Percentiles rank a stretch among this genome's conserved stretches.
Evolutionary conservation across 1,140 invertebrate species (phyloP).

Genomic region (Caenorhabditis inopinata): DNA sequence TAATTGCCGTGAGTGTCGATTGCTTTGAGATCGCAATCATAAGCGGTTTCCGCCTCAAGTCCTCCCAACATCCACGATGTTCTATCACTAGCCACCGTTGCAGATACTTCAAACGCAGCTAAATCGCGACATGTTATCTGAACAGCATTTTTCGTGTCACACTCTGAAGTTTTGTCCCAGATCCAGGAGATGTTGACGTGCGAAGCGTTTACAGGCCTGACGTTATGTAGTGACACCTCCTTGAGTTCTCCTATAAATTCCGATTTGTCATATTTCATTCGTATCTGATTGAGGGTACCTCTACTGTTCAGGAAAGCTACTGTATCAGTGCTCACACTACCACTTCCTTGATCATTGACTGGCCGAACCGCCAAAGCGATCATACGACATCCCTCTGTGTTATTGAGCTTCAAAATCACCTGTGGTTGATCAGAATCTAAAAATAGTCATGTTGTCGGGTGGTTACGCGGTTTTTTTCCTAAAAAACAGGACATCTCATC

Average conservation of each 20-base stretch:
- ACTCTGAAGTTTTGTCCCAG: constrained; percentile 26
- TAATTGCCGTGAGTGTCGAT: constrained; percentile 33
- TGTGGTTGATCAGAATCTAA: constrained; percentile 30
- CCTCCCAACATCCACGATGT: constrained; percentile 37
- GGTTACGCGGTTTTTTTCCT: too few species aligned
- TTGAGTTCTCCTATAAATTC: constrained; percentile 17
- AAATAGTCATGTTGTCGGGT: too few species aligned
- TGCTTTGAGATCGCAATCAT: constrained; percentile 35
- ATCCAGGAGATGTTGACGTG: constrained; percentile 40
- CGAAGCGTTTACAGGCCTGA: constrained; percentile 36
- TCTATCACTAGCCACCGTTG: constrained; percentile 11
- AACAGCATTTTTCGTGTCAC: constrained; percentile 25
- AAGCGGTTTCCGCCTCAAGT: constrained; percentile 37
- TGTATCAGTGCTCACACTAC: constrained; percentile 35
- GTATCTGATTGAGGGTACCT: too few species aligned
- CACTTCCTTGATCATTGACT: constrained; percentile 41
- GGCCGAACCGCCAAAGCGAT: constrained; percentile 39
- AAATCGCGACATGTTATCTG: constrained; percentile 22
- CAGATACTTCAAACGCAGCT: not conserved
- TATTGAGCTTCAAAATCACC: constrained; percentile 23
- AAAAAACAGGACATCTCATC: too few species aligned
- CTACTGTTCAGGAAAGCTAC: constrained; percentile 36
- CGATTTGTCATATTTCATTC: too few species aligned
- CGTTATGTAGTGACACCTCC: not conserved
- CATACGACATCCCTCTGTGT: constrained; percentile 33